A percentile compares a stretch with the other conserved stretches of the same genome.
These are phyloP conservation scores for Lanius ludovicianus DNA, from an alignment of 2,113 vertebrate species.

Conservation along the genomic window DNA sequence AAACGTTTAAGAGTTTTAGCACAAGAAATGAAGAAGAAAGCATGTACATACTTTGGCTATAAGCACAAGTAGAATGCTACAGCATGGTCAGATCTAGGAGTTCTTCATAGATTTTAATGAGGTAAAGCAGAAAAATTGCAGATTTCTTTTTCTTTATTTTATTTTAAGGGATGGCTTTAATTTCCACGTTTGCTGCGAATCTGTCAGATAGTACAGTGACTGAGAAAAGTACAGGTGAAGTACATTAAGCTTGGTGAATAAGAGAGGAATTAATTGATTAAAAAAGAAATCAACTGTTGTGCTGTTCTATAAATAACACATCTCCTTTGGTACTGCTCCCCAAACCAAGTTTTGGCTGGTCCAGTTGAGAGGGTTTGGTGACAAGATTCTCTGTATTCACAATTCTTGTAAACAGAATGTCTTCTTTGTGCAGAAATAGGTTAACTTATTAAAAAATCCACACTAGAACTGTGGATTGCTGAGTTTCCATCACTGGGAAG, in stretches of 20 bases:
- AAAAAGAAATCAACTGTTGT: background rate
- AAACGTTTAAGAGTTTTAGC: background rate
- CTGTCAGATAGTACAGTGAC: background rate
- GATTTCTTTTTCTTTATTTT: background rate
- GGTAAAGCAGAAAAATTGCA: background rate
- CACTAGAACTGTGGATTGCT: slow-evolving; percentile 55
- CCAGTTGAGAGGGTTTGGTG: background rate
- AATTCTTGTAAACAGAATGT: background rate
- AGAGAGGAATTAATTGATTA: background rate
- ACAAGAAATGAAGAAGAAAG: background rate
- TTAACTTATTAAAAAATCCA: slow-evolving; percentile 47
- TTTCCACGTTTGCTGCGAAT: background rate
- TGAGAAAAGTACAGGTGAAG: background rate
- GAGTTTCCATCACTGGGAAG: slow-evolving; percentile 76
- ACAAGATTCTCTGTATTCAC: background rate
- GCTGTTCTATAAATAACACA: background rate
- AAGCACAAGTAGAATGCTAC: background rate
- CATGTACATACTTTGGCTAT: background rate
- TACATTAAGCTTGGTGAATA: background rate
- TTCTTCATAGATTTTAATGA: background rate
- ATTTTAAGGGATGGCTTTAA: background rate
- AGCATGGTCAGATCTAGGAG: background rate
- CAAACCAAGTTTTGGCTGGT: background rate
- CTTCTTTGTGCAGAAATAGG: slow-evolving; percentile 3
- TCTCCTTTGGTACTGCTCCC: background rate